A percentile compares a stretch with the other conserved stretches of the same genome.
These are phyloP conservation scores for Mionectes macconnelli DNA, from an alignment of 2,113 vertebrate genomes.

Conservation along the genomic window DNA sequence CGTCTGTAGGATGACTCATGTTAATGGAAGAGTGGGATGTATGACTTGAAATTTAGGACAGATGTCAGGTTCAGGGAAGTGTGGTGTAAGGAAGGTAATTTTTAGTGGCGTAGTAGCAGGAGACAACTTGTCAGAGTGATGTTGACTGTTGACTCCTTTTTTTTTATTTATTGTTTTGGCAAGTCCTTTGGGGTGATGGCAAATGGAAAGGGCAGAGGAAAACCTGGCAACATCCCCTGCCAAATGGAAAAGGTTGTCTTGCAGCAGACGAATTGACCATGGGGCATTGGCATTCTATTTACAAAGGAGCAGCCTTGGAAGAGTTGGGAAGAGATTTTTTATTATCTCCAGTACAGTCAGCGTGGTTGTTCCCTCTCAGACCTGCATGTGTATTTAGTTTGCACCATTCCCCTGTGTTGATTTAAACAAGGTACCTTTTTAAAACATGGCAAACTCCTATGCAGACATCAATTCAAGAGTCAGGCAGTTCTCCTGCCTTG, in stretches of 20 bases:
- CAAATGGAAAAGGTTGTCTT: not conserved
- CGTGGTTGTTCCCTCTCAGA: not conserved
- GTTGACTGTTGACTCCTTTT: slow-evolving; percentile 40
- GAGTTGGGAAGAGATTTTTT: not conserved
- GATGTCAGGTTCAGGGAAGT: slow-evolving; percentile 53
- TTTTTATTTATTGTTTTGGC: slow-evolving; percentile 11
- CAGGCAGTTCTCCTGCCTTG: not conserved
- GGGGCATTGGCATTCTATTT: not conserved
- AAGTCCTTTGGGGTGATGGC: slow-evolving; percentile 6
- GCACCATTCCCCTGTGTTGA: not conserved
- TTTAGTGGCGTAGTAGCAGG: slow-evolving; percentile 42
- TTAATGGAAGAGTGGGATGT: slow-evolving; percentile 53
- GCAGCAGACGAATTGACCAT: not conserved
- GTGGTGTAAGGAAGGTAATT: slow-evolving; percentile 38
- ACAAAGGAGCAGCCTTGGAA: not conserved
- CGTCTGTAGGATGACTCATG: slow-evolving; percentile 28
- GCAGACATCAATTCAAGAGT: not conserved
- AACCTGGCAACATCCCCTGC: not conserved
- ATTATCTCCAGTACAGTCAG: not conserved
- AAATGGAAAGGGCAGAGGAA: not conserved
- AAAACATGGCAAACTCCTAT: not conserved
- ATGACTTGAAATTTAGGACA: slow-evolving; percentile 55
- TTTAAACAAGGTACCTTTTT: not conserved
- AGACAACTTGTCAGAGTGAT: slow-evolving; percentile 53
- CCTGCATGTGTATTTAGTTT: not conserved